These are phyloP conservation scores for Caenorhabditis afra DNA, from an alignment of 2,888 invertebrate genomes.

Conservation along the genomic window DNA sequence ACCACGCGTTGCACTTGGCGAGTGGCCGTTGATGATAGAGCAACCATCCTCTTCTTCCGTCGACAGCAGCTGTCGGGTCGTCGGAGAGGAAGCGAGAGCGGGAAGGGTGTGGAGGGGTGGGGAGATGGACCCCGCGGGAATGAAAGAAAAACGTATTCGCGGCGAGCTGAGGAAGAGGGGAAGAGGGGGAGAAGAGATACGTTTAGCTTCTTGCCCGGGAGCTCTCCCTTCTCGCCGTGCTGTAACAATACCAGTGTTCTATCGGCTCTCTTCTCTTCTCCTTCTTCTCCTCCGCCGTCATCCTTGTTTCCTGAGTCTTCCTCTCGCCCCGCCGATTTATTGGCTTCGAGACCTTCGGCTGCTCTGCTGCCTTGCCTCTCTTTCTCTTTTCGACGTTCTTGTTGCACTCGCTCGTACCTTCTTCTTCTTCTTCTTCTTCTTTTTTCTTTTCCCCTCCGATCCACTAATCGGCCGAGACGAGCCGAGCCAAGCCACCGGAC, in stretches of 20 bases:
- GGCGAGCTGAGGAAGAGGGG: neutral
- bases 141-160: constrained; percentile 52
- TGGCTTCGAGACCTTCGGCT: constrained; percentile 47
- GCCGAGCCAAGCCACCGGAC: no score
- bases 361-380: constrained; percentile 17
- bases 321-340: constrained; percentile 50
- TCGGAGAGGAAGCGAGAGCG: constrained; percentile 18
- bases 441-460: neutral
- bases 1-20: constrained; percentile 59
- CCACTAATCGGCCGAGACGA: neutral
- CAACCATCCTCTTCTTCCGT: constrained; percentile 16
- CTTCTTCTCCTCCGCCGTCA: neutral
- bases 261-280: constrained; percentile 8
- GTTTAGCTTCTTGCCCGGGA: constrained; percentile 17
- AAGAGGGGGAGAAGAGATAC: constrained; percentile 17
- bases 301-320: constrained; percentile 16
- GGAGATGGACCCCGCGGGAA: constrained; percentile 26
- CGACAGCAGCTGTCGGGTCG: constrained; percentile 46
- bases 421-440: constrained; percentile 6
- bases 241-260: constrained; percentile 71
- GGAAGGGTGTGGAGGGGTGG: constrained; percentile 18
- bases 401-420: constrained; percentile 28
- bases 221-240: constrained; percentile 22
- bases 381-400: constrained; percentile 35
- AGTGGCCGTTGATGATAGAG: constrained; percentile 48